Conservation (phyloP, 2,797 vertebrate species). For the Synanceia verrucosa region DNA sequence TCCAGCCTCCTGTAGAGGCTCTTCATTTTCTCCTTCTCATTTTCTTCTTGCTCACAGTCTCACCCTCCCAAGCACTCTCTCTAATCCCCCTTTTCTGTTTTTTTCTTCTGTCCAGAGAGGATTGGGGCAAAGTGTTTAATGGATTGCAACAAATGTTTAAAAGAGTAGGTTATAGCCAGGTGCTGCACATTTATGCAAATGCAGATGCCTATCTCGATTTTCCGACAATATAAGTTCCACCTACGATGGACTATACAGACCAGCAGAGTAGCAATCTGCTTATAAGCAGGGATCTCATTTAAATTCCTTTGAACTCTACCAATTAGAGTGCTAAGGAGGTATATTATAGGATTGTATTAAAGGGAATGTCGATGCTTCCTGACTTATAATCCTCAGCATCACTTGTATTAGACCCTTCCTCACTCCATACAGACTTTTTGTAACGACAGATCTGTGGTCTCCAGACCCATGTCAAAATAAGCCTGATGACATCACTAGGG, state of each 20-base stretch:
- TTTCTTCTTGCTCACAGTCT: conserved; percentile 36
- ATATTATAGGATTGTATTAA: neutral
- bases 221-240: neutral
- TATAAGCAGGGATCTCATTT: conserved; percentile 11
- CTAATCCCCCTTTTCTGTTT: conserved; percentile 63
- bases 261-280: neutral
- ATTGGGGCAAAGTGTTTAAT: conserved; percentile 70
- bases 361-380: neutral
- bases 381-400: neutral
- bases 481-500: neutral
- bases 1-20: conserved; percentile 56
- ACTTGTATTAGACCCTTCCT: neutral
- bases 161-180: conserved; percentile 41
- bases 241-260: neutral
- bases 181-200: conserved; percentile 37
- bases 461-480: neutral
- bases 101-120: conserved; percentile 40
- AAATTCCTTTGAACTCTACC: conserved; percentile 22
- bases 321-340: conserved; percentile 2
- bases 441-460: neutral
- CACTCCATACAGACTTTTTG: neutral
- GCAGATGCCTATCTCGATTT: conserved; percentile 27
- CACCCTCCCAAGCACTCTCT: conserved; percentile 39
- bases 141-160: conserved; percentile 58
- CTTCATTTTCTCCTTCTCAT: conserved; percentile 61